Evolutionary conservation across 2,888 invertebrate species (phyloP), one percentile per base, ranked within the genome.

Genomic region (Tachina fera): DNA sequence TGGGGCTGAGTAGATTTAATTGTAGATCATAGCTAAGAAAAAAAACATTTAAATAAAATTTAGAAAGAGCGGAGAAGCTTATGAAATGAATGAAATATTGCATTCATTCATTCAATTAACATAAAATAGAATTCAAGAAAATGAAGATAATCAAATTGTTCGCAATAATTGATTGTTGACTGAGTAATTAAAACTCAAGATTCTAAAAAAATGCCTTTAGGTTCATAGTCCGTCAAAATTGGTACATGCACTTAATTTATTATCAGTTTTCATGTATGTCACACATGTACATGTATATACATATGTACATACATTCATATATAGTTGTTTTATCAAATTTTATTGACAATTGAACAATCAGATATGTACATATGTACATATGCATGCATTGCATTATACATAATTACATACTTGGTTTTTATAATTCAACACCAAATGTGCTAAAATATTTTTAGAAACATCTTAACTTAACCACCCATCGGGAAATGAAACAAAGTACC

Each of bases 151-250:
- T 71, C 19, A 79, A 9, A 56, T 9, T 41, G n/a, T 41, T 6
- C 19, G 47, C 56, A 47, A 58, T 67, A 39, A 14, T 41, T 74
- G 11, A 60, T 49, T 58, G 11, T 22, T 51, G 41, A 49, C 39
- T 68, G 41, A 43, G 49, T 51, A 19, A 45, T 13, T 45, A 19
- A 39, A 39, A 68, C 22, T 49, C 61, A 72, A n/a, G 51, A 47
- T 13, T 49, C 43, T 39, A n/a, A 60, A 53, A 19, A 14, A 70
- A 53, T 65, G 76, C 11, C 19, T 61, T 41, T 67, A n/a, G 60
- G 79, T 76, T 13, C 76, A 84, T 31, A 84, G 84, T 84, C 79
- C 79, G 61, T 67, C 65, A 13, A 19, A 56, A 83, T 11, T 67
- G 68, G 60, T 74, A 45, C 74, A 77, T 77, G 67, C 65, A 39